phyloP scores from a whole-genome alignment of 1,140 invertebrate species.

The Anoplolepis gracilipes region DNA sequence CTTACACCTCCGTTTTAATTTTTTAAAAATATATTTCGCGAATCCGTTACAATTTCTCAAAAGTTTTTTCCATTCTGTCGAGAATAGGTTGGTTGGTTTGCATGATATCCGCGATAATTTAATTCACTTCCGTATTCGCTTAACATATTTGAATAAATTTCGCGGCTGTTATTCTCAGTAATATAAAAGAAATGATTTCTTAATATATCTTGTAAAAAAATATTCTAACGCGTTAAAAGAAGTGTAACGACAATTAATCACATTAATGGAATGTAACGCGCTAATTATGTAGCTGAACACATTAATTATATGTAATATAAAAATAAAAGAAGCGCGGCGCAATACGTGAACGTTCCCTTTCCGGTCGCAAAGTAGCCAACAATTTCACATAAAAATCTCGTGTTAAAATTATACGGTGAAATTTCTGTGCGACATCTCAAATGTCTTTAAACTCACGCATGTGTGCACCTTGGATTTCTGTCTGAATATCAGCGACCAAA shows the following conservation, averaged over 20 bases:
- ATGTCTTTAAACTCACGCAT: neutral
- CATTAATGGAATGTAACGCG: slow-evolving; percentile 40
- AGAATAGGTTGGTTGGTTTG: neutral
- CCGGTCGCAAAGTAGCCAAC: neutral
- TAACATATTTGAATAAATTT: slow-evolving; percentile 47
- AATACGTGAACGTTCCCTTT: slow-evolving; percentile 9
- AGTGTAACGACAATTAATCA: slow-evolving; percentile 32
- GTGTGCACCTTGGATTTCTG: slow-evolving; percentile 42
- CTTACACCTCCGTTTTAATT: neutral
- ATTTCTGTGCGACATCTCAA: neutral
- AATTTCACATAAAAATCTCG: slow-evolving; percentile 8
- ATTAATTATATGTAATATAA: slow-evolving; percentile 47
- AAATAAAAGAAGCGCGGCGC: neutral
- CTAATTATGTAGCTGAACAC: slow-evolving; percentile 14
- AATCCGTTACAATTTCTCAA: neutral
- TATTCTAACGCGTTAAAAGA: neutral
- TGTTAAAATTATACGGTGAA: slow-evolving; percentile 27
- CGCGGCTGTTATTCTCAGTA: slow-evolving; percentile 36
- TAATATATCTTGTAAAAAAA: slow-evolving; percentile 10
- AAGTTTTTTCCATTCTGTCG: neutral
- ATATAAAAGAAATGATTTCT: slow-evolving; percentile 40
- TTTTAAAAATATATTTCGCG: neutral
- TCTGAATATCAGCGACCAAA: slow-evolving; percentile 42
- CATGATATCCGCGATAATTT: neutral
- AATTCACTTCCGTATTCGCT: slow-evolving; percentile 43